Evolutionary conservation across 2,888 invertebrate species (phyloP).

Genomic region (Crematogaster levior): DNA sequence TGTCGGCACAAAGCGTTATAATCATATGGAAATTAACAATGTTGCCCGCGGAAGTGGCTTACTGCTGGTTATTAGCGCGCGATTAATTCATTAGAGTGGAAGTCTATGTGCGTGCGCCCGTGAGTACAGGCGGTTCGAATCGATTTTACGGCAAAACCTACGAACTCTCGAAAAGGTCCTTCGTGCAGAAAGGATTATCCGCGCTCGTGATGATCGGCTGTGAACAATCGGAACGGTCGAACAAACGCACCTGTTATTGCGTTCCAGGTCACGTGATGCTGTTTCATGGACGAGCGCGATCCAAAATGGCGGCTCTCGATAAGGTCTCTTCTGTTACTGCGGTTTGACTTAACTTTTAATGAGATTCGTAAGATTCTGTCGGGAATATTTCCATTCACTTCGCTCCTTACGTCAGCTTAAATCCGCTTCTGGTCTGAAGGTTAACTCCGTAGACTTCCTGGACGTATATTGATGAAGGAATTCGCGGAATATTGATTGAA

Average conservation of each 20-base stretch:
- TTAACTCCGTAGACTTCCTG: constrained; percentile 41
- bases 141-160: constrained; percentile 41
- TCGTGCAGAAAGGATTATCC: constrained; percentile 62
- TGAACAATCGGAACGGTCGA: constrained; percentile 47
- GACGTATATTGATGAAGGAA: constrained; percentile 26
- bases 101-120: constrained; percentile 32
- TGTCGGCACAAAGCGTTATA: constrained; percentile 62
- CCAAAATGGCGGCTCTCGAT: constrained; percentile 59
- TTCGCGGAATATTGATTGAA: constrained; percentile 15
- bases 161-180: constrained; percentile 44
- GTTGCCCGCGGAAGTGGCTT: constrained; percentile 51
- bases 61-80: constrained; percentile 62
- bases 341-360: constrained; percentile 68
- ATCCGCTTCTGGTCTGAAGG: constrained; percentile 56
- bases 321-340: constrained; percentile 47
- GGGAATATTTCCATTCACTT: constrained; percentile 58
- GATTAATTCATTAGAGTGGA: constrained; percentile 67
- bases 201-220: constrained; percentile 50
- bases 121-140: background rate
- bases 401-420: constrained; percentile 44
- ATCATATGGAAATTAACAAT: constrained; percentile 59
- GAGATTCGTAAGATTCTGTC: constrained; percentile 62
- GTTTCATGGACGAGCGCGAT: constrained; percentile 63
- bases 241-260: constrained; percentile 51
- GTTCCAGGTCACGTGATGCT: constrained; percentile 60